Conservation (phyloP, 2,888 invertebrate genomes). For the Spodoptera picta region DNA sequence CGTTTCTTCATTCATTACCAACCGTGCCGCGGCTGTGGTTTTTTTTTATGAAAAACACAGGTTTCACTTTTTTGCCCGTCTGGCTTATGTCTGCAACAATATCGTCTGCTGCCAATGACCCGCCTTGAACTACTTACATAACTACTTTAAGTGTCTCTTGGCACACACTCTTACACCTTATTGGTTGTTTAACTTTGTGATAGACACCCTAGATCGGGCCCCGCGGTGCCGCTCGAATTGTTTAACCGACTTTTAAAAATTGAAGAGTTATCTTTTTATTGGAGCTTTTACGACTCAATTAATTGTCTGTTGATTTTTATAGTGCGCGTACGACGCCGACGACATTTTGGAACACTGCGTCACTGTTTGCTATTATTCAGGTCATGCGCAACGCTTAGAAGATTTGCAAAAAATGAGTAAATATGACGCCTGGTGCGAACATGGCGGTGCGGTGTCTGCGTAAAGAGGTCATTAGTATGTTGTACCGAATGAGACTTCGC, state of each 20-base stretch:
- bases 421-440: slow-evolving; percentile 35
- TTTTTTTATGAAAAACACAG: slow-evolving; percentile 75
- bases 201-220: slow-evolving; percentile 62
- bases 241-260: slow-evolving; percentile 49
- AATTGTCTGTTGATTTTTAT: slow-evolving; percentile 48
- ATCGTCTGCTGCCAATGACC: slow-evolving; percentile 81
- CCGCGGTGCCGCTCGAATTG: slow-evolving; percentile 45
- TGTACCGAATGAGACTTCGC: slow-evolving; percentile 29
- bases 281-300: slow-evolving; percentile 51
- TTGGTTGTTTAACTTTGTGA: slow-evolving; percentile 58
- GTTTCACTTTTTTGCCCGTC: slow-evolving; percentile 87
- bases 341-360: slow-evolving; percentile 13
- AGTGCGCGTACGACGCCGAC: slow-evolving; percentile 28
- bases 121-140: slow-evolving; percentile 86
- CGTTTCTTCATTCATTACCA: slow-evolving; percentile 57
- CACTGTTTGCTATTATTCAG: slow-evolving; percentile 40
- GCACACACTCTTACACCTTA: slow-evolving; percentile 61
- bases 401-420: slow-evolving; percentile 48
- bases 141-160: slow-evolving; percentile 65
- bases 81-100: slow-evolving; percentile 82
- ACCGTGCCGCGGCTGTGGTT: slow-evolving; percentile 48
- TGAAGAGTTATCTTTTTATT: slow-evolving; percentile 47
- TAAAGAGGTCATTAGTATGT: slow-evolving; percentile 48
- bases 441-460: slow-evolving; percentile 27
- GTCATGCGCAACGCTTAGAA: slow-evolving; percentile 46